These are phyloP conservation scores for Archaeoteleia sp. DNA, from an alignment of 2,888 invertebrate genomes.

Conservation along the genomic window DNA sequence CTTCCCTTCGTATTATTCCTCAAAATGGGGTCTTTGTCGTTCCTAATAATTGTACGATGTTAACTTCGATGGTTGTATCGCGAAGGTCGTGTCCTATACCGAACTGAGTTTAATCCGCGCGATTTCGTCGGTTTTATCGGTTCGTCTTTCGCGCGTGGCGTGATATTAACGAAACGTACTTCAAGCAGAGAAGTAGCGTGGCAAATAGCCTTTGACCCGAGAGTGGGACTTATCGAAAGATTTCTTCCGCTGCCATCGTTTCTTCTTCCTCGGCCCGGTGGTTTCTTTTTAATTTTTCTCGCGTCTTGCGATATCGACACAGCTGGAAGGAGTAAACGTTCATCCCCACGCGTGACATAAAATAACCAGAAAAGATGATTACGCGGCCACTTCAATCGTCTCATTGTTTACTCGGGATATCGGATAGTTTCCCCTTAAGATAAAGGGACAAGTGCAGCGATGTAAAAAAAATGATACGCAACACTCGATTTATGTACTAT, in stretches of 20 bases:
- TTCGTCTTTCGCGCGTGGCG: conserved; percentile 57
- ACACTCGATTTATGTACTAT: too few species aligned
- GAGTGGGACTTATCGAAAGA: conserved; percentile 34
- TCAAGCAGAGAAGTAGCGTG: conserved; percentile 1
- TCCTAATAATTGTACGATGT: too few species aligned
- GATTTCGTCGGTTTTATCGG: conserved; percentile 66
- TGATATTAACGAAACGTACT: conserved; percentile 52
- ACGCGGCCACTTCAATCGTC: conserved; percentile 22
- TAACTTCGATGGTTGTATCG: background rate
- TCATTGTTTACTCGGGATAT: conserved; percentile 28
- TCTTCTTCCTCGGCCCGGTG: conserved; percentile 35
- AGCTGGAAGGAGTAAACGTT: conserved; percentile 26
- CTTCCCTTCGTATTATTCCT: too few species aligned
- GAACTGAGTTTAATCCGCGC: conserved; percentile 61
- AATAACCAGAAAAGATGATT: background rate
- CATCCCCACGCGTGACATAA: background rate
- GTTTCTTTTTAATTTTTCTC: conserved; percentile 5
- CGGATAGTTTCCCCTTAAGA: too few species aligned
- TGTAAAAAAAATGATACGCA: too few species aligned
- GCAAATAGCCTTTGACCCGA: conserved; percentile 40
- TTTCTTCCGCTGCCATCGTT: conserved; percentile 47
- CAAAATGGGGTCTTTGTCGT: too few species aligned
- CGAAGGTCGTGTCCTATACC: conserved; percentile 19
- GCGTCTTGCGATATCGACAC: conserved; percentile 6
- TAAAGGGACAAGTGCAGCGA: too few species aligned